Evolutionary conservation across 2,888 invertebrate genomes (phyloP).

Genomic region (Luperina nickerlii): DNA sequence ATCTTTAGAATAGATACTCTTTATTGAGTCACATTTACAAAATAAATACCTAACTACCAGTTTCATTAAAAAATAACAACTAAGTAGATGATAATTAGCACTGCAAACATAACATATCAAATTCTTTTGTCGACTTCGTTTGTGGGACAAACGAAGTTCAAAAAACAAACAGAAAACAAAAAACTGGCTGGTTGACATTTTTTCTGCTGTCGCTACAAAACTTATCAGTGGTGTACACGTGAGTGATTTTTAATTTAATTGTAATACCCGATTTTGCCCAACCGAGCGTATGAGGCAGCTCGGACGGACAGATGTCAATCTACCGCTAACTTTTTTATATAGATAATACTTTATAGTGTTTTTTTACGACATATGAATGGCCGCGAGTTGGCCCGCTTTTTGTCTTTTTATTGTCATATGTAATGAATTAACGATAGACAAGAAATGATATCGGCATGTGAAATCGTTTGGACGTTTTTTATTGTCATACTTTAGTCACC

Average conservation of each 20-base stretch:
- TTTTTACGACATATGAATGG: conserved; percentile 75
- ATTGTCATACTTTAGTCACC: conserved; percentile 62
- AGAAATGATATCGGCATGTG: conserved; percentile 77
- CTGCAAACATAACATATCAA: conserved; percentile 1
- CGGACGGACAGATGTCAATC: conserved; percentile 87
- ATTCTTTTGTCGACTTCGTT: conserved; percentile 25
- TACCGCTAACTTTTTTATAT: conserved; percentile 77
- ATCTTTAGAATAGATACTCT: not conserved
- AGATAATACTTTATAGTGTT: conserved; percentile 64
- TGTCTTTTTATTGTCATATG: conserved; percentile 81
- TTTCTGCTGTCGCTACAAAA: conserved; percentile 78
- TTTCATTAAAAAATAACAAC: not conserved
- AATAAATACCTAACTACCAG: not conserved
- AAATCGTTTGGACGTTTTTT: conserved; percentile 71
- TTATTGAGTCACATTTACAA: conserved; percentile 9
- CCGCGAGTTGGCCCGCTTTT: conserved; percentile 71
- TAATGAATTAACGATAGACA: conserved; percentile 82
- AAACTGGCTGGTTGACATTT: conserved; percentile 47
- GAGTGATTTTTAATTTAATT: conserved; percentile 90
- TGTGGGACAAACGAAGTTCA: not conserved
- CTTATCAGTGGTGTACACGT: conserved; percentile 80
- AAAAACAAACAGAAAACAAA: conserved; percentile 46
- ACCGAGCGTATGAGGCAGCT: conserved; percentile 81
- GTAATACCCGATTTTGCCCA: conserved; percentile 89
- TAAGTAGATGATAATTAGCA: conserved; percentile 4